phyloP scores from a whole-genome alignment of 2,888 invertebrate genomes.

The Sesia apiformis region DNA sequence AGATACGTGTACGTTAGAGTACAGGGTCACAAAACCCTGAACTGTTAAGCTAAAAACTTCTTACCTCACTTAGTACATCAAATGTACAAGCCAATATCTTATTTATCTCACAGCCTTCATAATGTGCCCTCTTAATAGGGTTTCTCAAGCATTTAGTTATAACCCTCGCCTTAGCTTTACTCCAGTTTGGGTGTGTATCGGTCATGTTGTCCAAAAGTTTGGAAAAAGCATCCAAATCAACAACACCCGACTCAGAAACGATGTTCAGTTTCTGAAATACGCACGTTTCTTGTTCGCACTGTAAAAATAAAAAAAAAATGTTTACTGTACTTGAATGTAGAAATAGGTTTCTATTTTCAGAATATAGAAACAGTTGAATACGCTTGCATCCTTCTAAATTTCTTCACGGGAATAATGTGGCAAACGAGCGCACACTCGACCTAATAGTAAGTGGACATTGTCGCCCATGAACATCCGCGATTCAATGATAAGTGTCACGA shows the following conservation, averaged over 20 bases:
- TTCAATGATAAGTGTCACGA: too few species aligned
- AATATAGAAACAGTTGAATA: too few species aligned
- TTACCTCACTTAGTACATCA: slow-evolving; percentile 56
- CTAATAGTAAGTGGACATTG: too few species aligned
- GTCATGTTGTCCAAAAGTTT: slow-evolving; percentile 48
- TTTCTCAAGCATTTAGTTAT: slow-evolving; percentile 43
- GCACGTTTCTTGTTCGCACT: slow-evolving; percentile 53
- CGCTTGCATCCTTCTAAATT: too few species aligned
- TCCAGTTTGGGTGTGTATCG: slow-evolving; percentile 31
- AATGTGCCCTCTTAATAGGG: slow-evolving; percentile 23
- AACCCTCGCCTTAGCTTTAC: slow-evolving; percentile 43
- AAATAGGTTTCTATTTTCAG: too few species aligned
- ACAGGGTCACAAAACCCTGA: too few species aligned
- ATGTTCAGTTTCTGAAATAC: slow-evolving; percentile 46
- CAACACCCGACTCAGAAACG: slow-evolving; percentile 23
- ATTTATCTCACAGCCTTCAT: slow-evolving; percentile 46
- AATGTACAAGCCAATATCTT: slow-evolving; percentile 47
- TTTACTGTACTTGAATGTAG: too few species aligned
- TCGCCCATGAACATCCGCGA: too few species aligned
- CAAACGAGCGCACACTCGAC: too few species aligned
- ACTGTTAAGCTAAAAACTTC: background rate
- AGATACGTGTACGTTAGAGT: too few species aligned
- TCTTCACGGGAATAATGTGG: too few species aligned
- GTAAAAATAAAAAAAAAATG: slow-evolving; percentile 11
- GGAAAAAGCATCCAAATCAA: slow-evolving; percentile 37